Evolutionary conservation across 1,140 invertebrate species (phyloP).

Genomic region (Nephila pilipes): DNA sequence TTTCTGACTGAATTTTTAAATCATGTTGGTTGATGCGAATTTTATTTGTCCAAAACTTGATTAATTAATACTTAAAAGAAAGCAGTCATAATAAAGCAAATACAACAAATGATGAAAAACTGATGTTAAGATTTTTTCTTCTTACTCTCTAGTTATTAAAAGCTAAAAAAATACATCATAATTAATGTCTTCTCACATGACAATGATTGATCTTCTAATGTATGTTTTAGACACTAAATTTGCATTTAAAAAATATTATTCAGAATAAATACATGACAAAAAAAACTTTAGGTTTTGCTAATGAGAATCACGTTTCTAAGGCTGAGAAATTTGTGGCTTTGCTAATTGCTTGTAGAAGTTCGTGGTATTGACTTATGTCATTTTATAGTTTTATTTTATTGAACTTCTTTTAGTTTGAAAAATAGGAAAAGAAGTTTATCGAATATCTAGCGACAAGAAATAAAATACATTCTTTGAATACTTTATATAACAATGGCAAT

Average conservation of each 20-base stretch:
- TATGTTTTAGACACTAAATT: background rate
- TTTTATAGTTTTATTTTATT: too few relatives aligned
- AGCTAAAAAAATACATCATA: conserved; percentile 9
- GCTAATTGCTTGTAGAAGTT: background rate
- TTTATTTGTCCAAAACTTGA: background rate
- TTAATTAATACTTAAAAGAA: conserved; percentile 32
- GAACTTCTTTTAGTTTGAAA: too few relatives aligned
- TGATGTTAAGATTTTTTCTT: background rate
- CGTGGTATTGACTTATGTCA: too few relatives aligned
- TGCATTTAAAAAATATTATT: background rate
- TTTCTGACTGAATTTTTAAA: background rate
- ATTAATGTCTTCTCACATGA: conserved; percentile 17
- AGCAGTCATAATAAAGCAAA: background rate
- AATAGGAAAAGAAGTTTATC: too few relatives aligned
- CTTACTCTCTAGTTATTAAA: background rate
- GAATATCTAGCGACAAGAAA: too few relatives aligned
- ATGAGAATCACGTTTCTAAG: background rate
- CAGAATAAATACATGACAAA: background rate
- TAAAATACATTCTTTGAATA: too few relatives aligned
- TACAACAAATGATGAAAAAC: background rate
- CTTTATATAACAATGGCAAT: too few relatives aligned
- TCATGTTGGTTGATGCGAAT: background rate
- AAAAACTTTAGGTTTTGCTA: background rate
- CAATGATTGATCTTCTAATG: background rate
- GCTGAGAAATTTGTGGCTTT: background rate